Percentiles rank a stretch among this genome's conserved stretches.
These are phyloP conservation scores for Habroteleia sp. DNA, from an alignment of 2,888 invertebrate species.

Conservation along the genomic window DNA sequence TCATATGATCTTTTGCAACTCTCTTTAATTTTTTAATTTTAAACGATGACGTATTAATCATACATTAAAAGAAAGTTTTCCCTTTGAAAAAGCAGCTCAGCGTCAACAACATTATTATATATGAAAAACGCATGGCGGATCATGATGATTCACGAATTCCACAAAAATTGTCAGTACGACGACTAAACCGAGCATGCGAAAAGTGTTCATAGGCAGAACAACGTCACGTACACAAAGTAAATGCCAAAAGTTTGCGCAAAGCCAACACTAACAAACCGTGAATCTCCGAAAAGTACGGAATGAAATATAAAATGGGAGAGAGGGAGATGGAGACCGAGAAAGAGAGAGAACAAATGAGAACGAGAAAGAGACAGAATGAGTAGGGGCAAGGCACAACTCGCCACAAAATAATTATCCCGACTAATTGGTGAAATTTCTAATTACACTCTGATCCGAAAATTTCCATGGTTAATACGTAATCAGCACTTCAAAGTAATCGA, in stretches of 20 bases:
- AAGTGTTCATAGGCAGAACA: slow-evolving; percentile 57
- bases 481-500: slow-evolving; percentile 26
- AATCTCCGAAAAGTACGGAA: slow-evolving; percentile 42
- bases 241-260: slow-evolving; percentile 61
- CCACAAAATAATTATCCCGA: slow-evolving; percentile 42
- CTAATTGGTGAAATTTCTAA: slow-evolving; percentile 44
- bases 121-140: slow-evolving; percentile 40
- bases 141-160: slow-evolving; percentile 42
- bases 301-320: slow-evolving; percentile 17
- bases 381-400: slow-evolving; percentile 7
- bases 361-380: background rate
- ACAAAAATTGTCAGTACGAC: slow-evolving; percentile 43
- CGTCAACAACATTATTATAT: slow-evolving; percentile 16
- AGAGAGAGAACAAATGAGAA: background rate
- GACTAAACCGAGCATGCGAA: slow-evolving; percentile 46
- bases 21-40: slow-evolving; percentile 23
- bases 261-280: slow-evolving; percentile 58
- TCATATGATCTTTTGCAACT: too few relatives aligned
- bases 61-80: slow-evolving; percentile 36
- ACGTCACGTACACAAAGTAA: slow-evolving; percentile 60
- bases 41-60: slow-evolving; percentile 14
- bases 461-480: slow-evolving; percentile 34
- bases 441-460: slow-evolving; percentile 25
- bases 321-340: background rate
- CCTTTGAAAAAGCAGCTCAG: slow-evolving; percentile 9